Evolutionary conservation across 2,797 vertebrate species (phyloP).

Genomic region (Chaenodraco wilsoni): DNA sequence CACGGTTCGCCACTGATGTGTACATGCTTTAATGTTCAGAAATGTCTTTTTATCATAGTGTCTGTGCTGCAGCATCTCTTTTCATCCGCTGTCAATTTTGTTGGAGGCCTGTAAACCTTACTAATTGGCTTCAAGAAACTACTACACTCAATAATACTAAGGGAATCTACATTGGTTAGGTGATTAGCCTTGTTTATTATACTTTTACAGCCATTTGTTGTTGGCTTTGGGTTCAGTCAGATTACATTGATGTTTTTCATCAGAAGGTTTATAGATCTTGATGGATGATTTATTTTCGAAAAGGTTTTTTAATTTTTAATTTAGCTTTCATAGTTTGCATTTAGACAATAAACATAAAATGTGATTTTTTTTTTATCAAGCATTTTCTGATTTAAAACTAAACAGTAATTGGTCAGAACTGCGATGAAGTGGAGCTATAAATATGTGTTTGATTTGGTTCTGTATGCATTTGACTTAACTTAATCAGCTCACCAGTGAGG

Average conservation of each 20-base stretch:
- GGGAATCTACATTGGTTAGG: not conserved
- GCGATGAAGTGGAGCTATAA: slow-evolving; percentile 19
- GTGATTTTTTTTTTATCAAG: slow-evolving; percentile 6
- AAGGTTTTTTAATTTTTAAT: not conserved
- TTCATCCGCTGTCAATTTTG: too few relatives aligned
- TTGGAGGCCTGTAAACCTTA: not conserved
- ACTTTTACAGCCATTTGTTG: not conserved
- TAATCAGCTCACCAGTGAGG: slow-evolving; percentile 40
- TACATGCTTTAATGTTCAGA: too few relatives aligned
- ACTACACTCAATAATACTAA: not conserved
- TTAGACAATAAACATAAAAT: slow-evolving; percentile 12
- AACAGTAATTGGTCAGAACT: slow-evolving; percentile 19
- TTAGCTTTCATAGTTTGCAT: slow-evolving; percentile 6
- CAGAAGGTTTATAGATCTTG: not conserved
- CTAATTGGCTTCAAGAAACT: not conserved
- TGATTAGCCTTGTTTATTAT: not conserved
- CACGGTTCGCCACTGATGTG: too few relatives aligned
- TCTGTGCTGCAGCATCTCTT: too few relatives aligned
- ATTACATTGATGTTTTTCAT: not conserved
- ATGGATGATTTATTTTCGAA: not conserved
- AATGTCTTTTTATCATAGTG: too few relatives aligned
- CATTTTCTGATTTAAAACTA: slow-evolving; percentile 9
- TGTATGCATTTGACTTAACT: slow-evolving; percentile 59
- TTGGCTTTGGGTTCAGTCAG: not conserved
- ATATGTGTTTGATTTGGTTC: slow-evolving; percentile 43